A percentile compares a stretch with the other conserved stretches of the same genome.
Conservation (phyloP, 2,888 invertebrate species). For the Chrysopilus asiliformis region DNA sequence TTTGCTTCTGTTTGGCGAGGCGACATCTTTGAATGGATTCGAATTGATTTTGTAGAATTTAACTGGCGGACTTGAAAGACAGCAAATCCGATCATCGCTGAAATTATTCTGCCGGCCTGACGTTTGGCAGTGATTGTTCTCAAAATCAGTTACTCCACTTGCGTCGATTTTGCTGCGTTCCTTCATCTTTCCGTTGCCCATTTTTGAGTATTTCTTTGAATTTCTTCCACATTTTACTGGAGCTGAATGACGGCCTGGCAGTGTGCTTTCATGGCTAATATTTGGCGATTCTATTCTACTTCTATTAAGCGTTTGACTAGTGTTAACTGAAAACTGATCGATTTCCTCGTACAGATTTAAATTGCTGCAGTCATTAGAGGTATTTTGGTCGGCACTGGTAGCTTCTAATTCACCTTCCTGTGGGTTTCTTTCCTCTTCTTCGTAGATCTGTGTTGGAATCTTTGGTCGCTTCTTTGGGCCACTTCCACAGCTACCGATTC, state of each 20-base stretch:
- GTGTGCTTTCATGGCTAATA: too few species aligned
- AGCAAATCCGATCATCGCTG: too few species aligned
- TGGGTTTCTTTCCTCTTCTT: too few species aligned
- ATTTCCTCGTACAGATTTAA: slow-evolving; percentile 8
- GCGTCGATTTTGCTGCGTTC: slow-evolving; percentile 2
- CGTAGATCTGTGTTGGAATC: too few species aligned
- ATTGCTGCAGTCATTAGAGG: slow-evolving; percentile 2
- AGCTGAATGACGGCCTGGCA: too few species aligned
- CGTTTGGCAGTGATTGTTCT: slow-evolving; percentile 12
- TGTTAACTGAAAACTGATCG: too few species aligned
- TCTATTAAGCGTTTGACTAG: too few species aligned
- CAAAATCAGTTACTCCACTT: slow-evolving; percentile 11
- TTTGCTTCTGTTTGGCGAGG: slow-evolving; percentile 13
- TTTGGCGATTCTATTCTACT: too few species aligned
- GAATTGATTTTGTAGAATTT: slow-evolving; percentile 18
- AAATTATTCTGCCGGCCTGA: neutral
- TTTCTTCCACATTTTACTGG: too few species aligned
- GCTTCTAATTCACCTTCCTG: neutral
- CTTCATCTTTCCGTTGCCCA: too few species aligned
- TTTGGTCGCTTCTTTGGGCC: too few species aligned
- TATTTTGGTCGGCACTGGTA: slow-evolving; percentile 1
- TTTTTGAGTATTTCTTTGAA: too few species aligned
- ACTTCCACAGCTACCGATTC: slow-evolving; percentile 10
- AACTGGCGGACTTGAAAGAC: slow-evolving; percentile 16
- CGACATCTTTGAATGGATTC: slow-evolving; percentile 16